Conservation (phyloP, 1,140 invertebrate species). For the Ectropis grisescens region DNA sequence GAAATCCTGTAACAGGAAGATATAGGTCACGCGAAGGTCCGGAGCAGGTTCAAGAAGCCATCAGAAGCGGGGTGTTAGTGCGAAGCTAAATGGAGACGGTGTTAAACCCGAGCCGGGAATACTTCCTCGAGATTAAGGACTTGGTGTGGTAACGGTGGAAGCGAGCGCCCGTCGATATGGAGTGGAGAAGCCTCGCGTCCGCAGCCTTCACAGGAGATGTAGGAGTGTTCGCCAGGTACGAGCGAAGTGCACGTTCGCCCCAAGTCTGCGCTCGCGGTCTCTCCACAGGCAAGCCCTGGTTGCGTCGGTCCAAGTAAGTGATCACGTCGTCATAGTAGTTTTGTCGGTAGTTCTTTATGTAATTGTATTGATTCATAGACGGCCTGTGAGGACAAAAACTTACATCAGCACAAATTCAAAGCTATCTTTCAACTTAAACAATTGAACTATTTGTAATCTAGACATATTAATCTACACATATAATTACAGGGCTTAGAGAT, state of each 20-base stretch:
- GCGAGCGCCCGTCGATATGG: conserved; percentile 69
- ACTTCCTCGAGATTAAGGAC: conserved; percentile 74
- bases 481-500: too few species aligned
- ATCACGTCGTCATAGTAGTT: conserved; percentile 90
- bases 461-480: too few species aligned
- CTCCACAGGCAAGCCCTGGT: conserved; percentile 77
- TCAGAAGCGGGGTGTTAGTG: conserved; percentile 52
- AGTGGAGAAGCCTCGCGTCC: conserved; percentile 65
- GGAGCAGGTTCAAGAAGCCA: conserved; percentile 43
- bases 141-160: conserved; percentile 74
- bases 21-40: conserved; percentile 47
- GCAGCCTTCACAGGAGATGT: conserved; percentile 20
- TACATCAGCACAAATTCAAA: too few species aligned
- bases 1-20: conserved; percentile 61
- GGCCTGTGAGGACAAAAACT: conserved; percentile 76
- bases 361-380: conserved; percentile 83
- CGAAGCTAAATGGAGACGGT: conserved; percentile 61
- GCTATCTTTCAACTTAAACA: too few species aligned
- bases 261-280: conserved; percentile 83
- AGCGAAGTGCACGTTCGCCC: conserved; percentile 83
- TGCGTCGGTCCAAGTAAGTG: conserved; percentile 82
- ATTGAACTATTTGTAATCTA: too few species aligned
- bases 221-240: conserved; percentile 69
- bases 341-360: conserved; percentile 85
- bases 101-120: conserved; percentile 67